Percentiles rank a stretch among this genome's conserved stretches.
These are phyloP conservation scores for Himalopsyche anomala DNA, from an alignment of 2,888 invertebrate genomes.

Conservation along the genomic window DNA sequence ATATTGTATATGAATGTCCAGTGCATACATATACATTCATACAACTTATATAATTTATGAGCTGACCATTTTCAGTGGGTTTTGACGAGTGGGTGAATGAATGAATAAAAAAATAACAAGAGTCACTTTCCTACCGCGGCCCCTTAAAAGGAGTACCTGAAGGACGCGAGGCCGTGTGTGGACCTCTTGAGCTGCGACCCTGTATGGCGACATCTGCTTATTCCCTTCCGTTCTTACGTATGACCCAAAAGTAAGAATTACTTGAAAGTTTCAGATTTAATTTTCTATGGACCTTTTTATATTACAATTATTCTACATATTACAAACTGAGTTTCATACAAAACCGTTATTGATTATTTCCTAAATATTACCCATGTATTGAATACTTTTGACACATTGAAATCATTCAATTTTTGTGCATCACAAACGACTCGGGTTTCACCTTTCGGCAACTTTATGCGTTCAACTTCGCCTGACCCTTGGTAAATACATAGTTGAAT, in stretches of 20 bases:
- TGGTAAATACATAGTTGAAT: too few species aligned
- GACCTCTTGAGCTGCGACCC: conserved; percentile 12
- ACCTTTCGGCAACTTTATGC: too few species aligned
- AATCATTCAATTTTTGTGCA: too few species aligned
- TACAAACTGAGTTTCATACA: too few species aligned
- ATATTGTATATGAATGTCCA: not conserved
- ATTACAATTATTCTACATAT: not conserved
- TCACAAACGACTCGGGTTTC: too few species aligned
- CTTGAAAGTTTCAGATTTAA: not conserved
- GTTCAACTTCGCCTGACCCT: too few species aligned
- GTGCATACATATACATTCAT: not conserved
- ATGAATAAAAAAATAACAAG: not conserved
- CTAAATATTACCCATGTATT: too few species aligned
- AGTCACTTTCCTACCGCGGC: conserved; percentile 17
- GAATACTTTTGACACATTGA: too few species aligned
- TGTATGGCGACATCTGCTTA: not conserved
- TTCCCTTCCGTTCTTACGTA: not conserved
- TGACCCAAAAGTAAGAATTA: not conserved
- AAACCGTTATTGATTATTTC: too few species aligned
- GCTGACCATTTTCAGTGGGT: conserved; percentile 8
- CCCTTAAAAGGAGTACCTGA: conserved; percentile 22
- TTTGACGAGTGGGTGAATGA: conserved; percentile 5
- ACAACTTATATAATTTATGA: not conserved
- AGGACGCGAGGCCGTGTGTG: conserved; percentile 5
- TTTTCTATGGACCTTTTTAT: not conserved